Evolutionary conservation across 1,140 invertebrate species (phyloP).

Genomic region (Polypedilum pembai): DNA sequence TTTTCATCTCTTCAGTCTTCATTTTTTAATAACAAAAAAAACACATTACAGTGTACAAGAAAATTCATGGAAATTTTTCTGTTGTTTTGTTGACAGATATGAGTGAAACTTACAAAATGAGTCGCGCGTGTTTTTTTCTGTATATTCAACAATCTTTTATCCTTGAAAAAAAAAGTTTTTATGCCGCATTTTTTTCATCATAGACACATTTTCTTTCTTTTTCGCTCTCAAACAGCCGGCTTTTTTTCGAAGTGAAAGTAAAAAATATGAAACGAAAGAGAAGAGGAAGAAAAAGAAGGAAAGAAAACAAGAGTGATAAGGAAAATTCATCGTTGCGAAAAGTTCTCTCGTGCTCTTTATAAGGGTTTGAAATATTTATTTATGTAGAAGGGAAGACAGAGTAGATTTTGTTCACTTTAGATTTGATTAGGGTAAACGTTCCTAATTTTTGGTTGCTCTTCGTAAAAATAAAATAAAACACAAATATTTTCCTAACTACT

Average conservation of each 20-base stretch:
- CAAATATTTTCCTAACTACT: no score
- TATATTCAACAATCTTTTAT: conserved; percentile 26
- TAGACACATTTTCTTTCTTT: neutral
- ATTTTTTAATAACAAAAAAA: neutral
- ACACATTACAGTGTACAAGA: neutral
- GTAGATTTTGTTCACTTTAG: no score
- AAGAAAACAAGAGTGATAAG: conserved; percentile 1
- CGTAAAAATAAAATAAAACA: no score
- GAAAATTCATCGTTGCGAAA: neutral
- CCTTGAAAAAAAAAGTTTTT: conserved; percentile 10
- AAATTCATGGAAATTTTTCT: neutral
- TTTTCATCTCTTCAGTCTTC: neutral
- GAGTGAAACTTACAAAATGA: neutral
- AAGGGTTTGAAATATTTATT: neutral
- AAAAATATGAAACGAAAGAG: neutral
- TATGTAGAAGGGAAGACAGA: no score
- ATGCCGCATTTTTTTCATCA: neutral
- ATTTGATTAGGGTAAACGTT: no score
- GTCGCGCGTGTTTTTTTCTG: neutral
- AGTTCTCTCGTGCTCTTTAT: neutral
- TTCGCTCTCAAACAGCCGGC: conserved; percentile 20
- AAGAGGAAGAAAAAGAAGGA: neutral
- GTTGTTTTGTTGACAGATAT: neutral
- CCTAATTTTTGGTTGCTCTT: no score
- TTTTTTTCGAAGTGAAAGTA: conserved; percentile 8